Evolutionary conservation across 2,888 invertebrate genomes (phyloP), one percentile per base, ranked within the genome.

Genomic region (Xestia c-nigrum): DNA sequence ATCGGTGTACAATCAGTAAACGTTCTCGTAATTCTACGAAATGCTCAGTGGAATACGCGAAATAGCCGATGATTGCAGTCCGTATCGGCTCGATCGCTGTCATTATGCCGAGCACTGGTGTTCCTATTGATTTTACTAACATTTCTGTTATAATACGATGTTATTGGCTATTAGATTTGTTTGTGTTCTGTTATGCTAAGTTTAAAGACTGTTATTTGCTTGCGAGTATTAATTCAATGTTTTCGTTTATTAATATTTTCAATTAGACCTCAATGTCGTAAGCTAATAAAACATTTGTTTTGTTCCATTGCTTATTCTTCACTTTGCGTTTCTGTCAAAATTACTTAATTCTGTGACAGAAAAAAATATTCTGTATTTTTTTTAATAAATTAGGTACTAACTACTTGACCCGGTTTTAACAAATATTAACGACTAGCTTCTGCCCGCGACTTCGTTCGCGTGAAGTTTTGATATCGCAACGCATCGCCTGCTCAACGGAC

Each of bases 51-150:
- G 24, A 66, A 76, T 78, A 59, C 38, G 55, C 63, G 69, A 82
- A 85, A 85, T 84, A 63, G 55, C 64, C 64, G 65, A 50, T 78
- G 61, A 81, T 72, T 78, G 74, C 63, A 74, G 63, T 65, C 24
- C n/a, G 24, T 50, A 55, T 70, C 52, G 67, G 50, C 38, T 59
- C 19, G 38, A 78, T 43, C 52, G 24, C 74, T 74, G 57, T 52
- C 68, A 78, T 73, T 81, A 72, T 69, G 40, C 38, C 43, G 46
- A 77, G 16, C 67, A 50, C 43, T 65, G 40, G 38, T 73, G 67
- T 69, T 65, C 43, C 65, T 69, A 84, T 85, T 85, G 57, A 85
- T 82, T 82, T 84, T 12, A 65, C 65, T 66, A 66, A 78, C 68
- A 63, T 52, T 76, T 76, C 31, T 57, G 40, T 66, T 59, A 12